Evolutionary conservation across 1,140 invertebrate genomes (phyloP), one percentile per base, ranked within the genome.

Genomic region (Tetraneura akinire): DNA sequence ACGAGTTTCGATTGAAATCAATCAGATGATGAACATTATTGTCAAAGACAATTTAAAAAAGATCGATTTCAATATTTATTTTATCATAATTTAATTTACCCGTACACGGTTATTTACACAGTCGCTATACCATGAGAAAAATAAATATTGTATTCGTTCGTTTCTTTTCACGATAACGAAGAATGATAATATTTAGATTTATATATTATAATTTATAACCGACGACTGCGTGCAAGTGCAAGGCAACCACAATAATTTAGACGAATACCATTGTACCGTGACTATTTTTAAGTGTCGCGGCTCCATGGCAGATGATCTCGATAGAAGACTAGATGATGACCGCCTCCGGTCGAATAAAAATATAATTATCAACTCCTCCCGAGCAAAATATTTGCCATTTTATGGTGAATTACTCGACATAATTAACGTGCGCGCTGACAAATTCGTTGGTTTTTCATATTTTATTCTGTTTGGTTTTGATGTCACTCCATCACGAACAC

Each of bases 311-410:
- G 32, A 66, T 66, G 62, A 42, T 66, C 62, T 66, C 62, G n/a
- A 66, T 42, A 66, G 62, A 37, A 66, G 32, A 23, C 62, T 21
- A n/a, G n/a, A n/a, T n/a, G 62, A 16, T 42, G 32, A 21, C 18
- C 62, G 18, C 62, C n/a, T 10, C 62, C 32, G 62, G 62, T 14
- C n/a, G 60, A 62, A 26, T 18, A 26, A 18, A 62, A 37, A 37
- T 8, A 37, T 4, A 4, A 37, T 37, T 37, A 37, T 62, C n/a
- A n/a, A n/a, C 60, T 62, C 60, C 60, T 62, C 32, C 29, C 29
- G 60, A 62, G 16, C 60, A 37, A 62, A 32, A n/a, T n/a, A n/a
- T 62, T 32, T 11, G 62, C 62, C 32, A 66, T 66, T 66, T 66
- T 21, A 66, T 42, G 32, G 62, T 42, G 13, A 66, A 66, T 66